phyloP scores from a whole-genome alignment of 1,140 invertebrate species.

The Hycleus phaleratus region DNA sequence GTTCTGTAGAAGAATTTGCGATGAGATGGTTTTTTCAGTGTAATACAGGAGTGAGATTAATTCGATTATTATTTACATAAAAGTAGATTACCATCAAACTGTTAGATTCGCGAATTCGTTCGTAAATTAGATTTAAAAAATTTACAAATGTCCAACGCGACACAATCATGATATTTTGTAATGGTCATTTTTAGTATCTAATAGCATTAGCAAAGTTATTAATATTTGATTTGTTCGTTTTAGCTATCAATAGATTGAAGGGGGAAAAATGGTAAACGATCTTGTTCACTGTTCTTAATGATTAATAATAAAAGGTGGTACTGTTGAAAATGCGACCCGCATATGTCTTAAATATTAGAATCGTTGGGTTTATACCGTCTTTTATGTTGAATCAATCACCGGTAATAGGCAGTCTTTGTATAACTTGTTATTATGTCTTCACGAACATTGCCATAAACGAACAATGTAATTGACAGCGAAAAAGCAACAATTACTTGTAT shows the following conservation, averaged over 20 bases:
- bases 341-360: constrained; percentile 12
- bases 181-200: constrained; percentile 2
- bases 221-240: no score
- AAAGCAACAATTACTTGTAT: constrained; percentile 12
- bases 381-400: constrained; percentile 15
- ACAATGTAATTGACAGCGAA: constrained; percentile 14
- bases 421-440: constrained; percentile 15
- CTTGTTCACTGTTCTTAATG: no score
- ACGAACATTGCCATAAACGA: constrained; percentile 11
- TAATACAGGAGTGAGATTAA: neutral
- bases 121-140: constrained; percentile 15
- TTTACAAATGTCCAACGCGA: constrained; percentile 18
- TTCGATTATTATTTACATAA: constrained; percentile 16
- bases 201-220: no score
- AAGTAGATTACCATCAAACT: constrained; percentile 10
- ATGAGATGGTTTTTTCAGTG: no score
- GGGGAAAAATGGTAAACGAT: no score
- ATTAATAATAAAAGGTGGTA: no score
- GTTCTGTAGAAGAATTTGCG: no score
- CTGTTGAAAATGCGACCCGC: constrained; percentile 3
- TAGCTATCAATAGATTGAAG: no score
- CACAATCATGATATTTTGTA: constrained; percentile 17
- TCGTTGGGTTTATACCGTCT: constrained; percentile 4
- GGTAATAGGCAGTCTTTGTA: constrained; percentile 10
- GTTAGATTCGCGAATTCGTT: constrained; percentile 15